These are phyloP conservation scores for Tiliqua scincoides DNA, from an alignment of 2,113 vertebrate species.

Conservation along the genomic window DNA sequence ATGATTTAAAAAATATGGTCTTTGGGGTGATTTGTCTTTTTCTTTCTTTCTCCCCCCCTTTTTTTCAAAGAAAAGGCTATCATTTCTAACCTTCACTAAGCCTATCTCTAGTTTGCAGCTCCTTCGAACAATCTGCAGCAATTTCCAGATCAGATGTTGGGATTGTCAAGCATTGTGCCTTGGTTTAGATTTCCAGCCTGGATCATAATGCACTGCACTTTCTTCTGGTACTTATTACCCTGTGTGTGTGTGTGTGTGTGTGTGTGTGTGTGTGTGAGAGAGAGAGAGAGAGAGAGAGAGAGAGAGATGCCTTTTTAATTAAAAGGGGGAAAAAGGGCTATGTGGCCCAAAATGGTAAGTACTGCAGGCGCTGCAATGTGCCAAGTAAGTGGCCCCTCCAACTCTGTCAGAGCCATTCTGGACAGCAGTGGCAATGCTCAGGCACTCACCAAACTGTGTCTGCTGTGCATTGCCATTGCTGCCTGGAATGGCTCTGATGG, in stretches of 20 bases:
- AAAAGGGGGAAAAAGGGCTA: too few species aligned
- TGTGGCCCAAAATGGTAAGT: too few species aligned
- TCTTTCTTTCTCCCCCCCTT: conserved; percentile 19
- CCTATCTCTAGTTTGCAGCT: conserved; percentile 77
- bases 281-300: too few species aligned
- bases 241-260: conserved; percentile 13
- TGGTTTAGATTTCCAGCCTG: conserved; percentile 74
- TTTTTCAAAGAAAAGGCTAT: conserved; percentile 50
- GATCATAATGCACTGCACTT: conserved; percentile 54
- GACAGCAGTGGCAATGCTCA: too few species aligned
- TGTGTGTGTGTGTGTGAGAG: too few species aligned
- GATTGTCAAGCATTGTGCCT: conserved; percentile 52
- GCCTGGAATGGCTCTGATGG: too few species aligned
- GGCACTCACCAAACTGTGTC: too few species aligned
- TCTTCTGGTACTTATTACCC: conserved; percentile 19
- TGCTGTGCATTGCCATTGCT: too few species aligned
- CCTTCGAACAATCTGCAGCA: conserved; percentile 75
- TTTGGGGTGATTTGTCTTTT: conserved; percentile 80
- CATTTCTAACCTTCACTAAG: conserved; percentile 79
- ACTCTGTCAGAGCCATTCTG: too few species aligned
- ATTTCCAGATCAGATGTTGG: conserved; percentile 76
- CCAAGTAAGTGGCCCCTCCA: too few species aligned
- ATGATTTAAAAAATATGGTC: conserved; percentile 82
- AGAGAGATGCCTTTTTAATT: not conserved
- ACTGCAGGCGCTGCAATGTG: too few species aligned